Evolutionary conservation across 30 jellyfish, hydroid and myxozoan species (phyloP), one percentile per base, ranked within the genome.

Genomic region (Cassiopea andromeda): DNA sequence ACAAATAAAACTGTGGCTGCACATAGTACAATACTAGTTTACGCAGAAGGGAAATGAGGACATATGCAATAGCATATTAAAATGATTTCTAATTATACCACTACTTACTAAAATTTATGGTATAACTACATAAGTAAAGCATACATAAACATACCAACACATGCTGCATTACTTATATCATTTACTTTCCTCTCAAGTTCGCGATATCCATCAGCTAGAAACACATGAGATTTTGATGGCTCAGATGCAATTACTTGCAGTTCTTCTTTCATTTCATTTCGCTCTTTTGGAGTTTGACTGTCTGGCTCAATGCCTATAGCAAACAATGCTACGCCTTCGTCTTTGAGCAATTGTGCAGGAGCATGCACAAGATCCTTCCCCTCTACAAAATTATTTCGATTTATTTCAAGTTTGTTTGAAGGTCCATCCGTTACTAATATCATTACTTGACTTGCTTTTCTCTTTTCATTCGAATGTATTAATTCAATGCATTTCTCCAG

Each of bases 341-440:
- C 96, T 72, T 94, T 94, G 46, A 94, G 90, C 1, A 91, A 82
- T 75, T 94, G 98, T 1, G 97, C 97, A 14, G 99, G 99, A 27
- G 97, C 99, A 47, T 95, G 97, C 84, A 94, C 98, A 47, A 94
- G 90, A 87, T 94, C 98, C 64, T 94, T 94, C 44, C 99, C 99
- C 70, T 94, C 99, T 12, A 94, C 99, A 80, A 94, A 94, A 47
- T 91, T 90, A 78, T 94, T 85, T 83, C 94, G 83, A 73, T 91
- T 90, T 1, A 94, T 94, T 81, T 94, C 99, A 43, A 94, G 90
- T 69, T 87, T 76, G 44, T 94, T 94, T 48, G 99, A 85, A 44
- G 99, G 99, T 1, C 99, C 99, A 87, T 94, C 99, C 16, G 98
- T 90, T 69, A 94, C 98, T 44, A 94, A 67, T 45, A 94, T 94